phyloP scores from a whole-genome alignment of 2,888 invertebrate species.

The Bimastos eiseni region DNA sequence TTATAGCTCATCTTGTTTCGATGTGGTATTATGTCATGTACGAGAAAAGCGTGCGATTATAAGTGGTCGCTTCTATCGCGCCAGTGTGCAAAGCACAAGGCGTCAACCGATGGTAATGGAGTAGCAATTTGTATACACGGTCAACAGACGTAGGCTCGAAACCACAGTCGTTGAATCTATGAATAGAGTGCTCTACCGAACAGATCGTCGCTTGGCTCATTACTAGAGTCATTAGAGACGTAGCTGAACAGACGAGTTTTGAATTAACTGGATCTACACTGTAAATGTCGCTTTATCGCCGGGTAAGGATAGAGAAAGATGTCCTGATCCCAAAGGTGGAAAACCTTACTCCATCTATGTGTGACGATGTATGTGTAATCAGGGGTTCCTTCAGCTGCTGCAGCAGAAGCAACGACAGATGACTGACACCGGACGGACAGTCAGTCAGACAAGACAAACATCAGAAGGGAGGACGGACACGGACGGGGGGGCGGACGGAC shows the following conservation, averaged over 20 bases:
- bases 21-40: neutral
- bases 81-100: too few species aligned
- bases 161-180: too few species aligned
- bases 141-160: too few species aligned
- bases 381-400: neutral
- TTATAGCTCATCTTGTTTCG: too few species aligned
- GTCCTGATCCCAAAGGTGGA: neutral
- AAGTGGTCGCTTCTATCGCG: too few species aligned
- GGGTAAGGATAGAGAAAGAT: neutral
- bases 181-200: too few species aligned
- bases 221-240: too few species aligned
- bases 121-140: too few species aligned
- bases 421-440: neutral
- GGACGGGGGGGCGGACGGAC: neutral
- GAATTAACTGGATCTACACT: neutral
- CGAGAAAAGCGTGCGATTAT: too few species aligned
- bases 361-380: neutral
- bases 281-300: neutral
- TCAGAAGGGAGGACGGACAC: neutral
- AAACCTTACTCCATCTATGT: neutral
- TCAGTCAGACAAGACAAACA: too few species aligned
- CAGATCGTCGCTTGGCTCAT: too few species aligned
- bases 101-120: too few species aligned
- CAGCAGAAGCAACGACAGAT: neutral
- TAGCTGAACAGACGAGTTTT: neutral